Conservation (phyloP, 2,888 invertebrate genomes). For the Tenthredo scrophulariae region DNA sequence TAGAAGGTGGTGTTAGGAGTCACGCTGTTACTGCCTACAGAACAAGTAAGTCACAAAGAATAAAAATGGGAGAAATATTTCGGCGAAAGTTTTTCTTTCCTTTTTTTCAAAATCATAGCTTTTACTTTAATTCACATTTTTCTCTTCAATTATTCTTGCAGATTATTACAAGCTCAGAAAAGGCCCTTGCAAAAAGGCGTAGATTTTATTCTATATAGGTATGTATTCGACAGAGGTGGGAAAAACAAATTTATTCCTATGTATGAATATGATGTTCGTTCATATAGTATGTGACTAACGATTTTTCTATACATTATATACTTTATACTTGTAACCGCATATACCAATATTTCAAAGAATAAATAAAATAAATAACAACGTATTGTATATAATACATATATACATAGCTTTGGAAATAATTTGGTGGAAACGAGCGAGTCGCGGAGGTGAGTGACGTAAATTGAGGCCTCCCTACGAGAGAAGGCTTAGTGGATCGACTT, state of each 20-base stretch:
- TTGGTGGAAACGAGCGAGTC: slow-evolving; percentile 3
- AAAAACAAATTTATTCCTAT: background rate
- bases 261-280: background rate
- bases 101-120: background rate
- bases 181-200: slow-evolving; percentile 63
- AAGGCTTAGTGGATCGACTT: slow-evolving; percentile 24
- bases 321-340: background rate
- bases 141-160: slow-evolving; percentile 56
- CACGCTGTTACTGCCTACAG: slow-evolving; percentile 62
- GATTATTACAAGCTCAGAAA: slow-evolving; percentile 73
- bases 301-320: background rate
- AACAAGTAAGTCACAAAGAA: slow-evolving; percentile 66
- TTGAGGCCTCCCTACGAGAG: slow-evolving; percentile 5
- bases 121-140: background rate
- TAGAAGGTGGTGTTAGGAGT: slow-evolving; percentile 57
- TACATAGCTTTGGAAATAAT: slow-evolving; percentile 5
- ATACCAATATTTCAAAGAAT: background rate
- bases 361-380: slow-evolving; percentile 1
- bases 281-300: background rate
- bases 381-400: background rate
- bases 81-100: background rate
- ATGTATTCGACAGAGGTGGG: background rate
- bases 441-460: slow-evolving; percentile 26
- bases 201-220: background rate
- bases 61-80: background rate